phyloP scores from a whole-genome alignment of 2,888 invertebrate genomes.

The Aleiodes leptofemur region DNA sequence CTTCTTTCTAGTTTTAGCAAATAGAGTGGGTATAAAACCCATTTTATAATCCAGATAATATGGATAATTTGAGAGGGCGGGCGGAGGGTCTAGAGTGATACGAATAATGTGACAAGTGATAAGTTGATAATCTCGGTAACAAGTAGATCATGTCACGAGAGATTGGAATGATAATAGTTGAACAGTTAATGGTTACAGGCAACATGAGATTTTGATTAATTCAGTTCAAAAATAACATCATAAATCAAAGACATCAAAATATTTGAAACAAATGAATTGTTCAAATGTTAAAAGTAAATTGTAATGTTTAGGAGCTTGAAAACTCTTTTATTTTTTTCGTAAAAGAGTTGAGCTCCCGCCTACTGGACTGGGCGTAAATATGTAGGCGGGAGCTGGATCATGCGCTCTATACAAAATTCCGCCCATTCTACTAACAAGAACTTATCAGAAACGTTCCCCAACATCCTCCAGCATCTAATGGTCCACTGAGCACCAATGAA shows the following conservation, averaged over 20 bases:
- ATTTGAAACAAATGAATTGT: slow-evolving; percentile 5
- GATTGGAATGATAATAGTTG: slow-evolving; percentile 9
- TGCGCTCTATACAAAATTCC: slow-evolving; percentile 57
- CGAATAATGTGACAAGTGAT: slow-evolving; percentile 8
- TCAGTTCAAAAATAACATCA: slow-evolving; percentile 8
- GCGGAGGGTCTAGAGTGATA: background rate
- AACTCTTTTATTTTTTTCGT: background rate
- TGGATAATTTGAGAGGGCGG: background rate
- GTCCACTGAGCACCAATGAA: slow-evolving; percentile 68
- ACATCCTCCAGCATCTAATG: slow-evolving; percentile 65
- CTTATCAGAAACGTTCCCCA: slow-evolving; percentile 65
- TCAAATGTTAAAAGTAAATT: background rate
- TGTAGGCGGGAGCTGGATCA: slow-evolving; percentile 54
- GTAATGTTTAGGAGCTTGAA: too few relatives aligned
- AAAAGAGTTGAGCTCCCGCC: slow-evolving; percentile 16
- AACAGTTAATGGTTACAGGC: background rate
- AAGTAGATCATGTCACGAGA: slow-evolving; percentile 10
- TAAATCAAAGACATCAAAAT: slow-evolving; percentile 27
- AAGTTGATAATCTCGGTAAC: slow-evolving; percentile 19
- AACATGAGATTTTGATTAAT: background rate
- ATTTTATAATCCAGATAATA: slow-evolving; percentile 5
- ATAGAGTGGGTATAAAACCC: background rate
- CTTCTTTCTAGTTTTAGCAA: background rate
- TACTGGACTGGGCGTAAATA: slow-evolving; percentile 11
- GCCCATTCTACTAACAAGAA: slow-evolving; percentile 9